Conservation (phyloP, 2,113 vertebrate species). For the Rattus norvegicus region GRCr8 NC_086039.1:98825501-98826000, state of each 20-base stretch:
- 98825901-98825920: background rate
- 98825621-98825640: background rate
- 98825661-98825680: background rate
- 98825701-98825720: background rate
- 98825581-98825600: slow-evolving; percentile 30
- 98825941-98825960: background rate
- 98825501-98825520: background rate
- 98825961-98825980: background rate
- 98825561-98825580: background rate
- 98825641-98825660: background rate
- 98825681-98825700: background rate
- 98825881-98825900: background rate
- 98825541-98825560: background rate
- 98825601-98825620: background rate
- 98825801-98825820: background rate
- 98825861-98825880: background rate
- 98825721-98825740: background rate
- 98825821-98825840: background rate
- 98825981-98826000: background rate
- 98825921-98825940: background rate
- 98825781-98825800: background rate
- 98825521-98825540: background rate
- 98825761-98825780: background rate
- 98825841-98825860: background rate
- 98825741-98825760: background rate